A percentile compares a stretch with the other conserved stretches of the same genome.
These are phyloP conservation scores for Strigamia crassipes DNA, from an alignment of 2,888 invertebrate genomes.

Conservation along the genomic window DNA sequence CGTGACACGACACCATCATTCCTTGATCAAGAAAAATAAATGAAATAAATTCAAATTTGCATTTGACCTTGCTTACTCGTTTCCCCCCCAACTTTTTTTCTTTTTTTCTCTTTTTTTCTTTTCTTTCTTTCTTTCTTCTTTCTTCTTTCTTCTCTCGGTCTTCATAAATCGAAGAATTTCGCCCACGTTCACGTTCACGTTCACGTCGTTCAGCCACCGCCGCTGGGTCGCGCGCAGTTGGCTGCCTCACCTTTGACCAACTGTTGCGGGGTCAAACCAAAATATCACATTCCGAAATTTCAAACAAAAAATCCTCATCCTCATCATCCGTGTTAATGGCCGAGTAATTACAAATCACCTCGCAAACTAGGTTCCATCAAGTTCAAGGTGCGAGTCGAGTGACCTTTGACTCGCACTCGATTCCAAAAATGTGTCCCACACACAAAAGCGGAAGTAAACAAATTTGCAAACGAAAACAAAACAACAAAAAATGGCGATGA, in stretches of 20 bases:
- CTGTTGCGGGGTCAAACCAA: neutral
- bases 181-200: neutral
- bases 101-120: neutral
- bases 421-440: too few relatives aligned
- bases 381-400: neutral
- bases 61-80: neutral
- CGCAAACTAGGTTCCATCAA: slow-evolving; percentile 10
- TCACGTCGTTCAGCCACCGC: slow-evolving; percentile 6
- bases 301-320: too few relatives aligned
- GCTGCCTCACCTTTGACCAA: slow-evolving; percentile 37
- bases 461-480: too few relatives aligned
- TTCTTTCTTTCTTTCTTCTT: too few relatives aligned
- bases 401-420: neutral
- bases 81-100: too few relatives aligned
- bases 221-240: slow-evolving; percentile 30
- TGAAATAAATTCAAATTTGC: neutral
- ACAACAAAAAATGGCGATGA: too few relatives aligned
- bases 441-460: too few relatives aligned
- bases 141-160: neutral
- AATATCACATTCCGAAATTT: too few relatives aligned
- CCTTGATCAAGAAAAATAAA: neutral
- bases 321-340: neutral
- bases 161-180: slow-evolving; percentile 21
- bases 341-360: slow-evolving; percentile 1
- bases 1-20: neutral